A percentile compares a stretch with the other conserved stretches of the same genome.
Evolutionary conservation across 1,140 invertebrate genomes (phyloP).

Genomic region (Apis cerana): DNA sequence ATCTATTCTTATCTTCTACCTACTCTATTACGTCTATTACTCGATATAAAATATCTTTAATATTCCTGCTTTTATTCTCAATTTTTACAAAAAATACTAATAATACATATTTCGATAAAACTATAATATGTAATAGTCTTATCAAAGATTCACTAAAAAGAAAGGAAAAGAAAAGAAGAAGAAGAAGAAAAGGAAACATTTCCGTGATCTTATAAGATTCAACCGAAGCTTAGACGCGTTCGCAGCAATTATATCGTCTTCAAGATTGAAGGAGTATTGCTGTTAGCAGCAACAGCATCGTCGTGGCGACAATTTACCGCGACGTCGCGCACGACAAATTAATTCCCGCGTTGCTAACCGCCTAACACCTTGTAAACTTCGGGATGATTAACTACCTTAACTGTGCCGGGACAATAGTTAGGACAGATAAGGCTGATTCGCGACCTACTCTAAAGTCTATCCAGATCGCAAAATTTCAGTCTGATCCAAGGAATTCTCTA

Average conservation of each 20-base stretch:
- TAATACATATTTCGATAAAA: too few relatives aligned
- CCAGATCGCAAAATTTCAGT: neutral
- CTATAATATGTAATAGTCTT: too few relatives aligned
- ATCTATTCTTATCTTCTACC: too few relatives aligned
- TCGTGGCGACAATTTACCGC: slow-evolving; percentile 72
- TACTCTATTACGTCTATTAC: too few relatives aligned
- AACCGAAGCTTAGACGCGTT: slow-evolving; percentile 24
- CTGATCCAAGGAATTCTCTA: too few relatives aligned
- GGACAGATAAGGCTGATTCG: slow-evolving; percentile 61
- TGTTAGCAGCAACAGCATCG: slow-evolving; percentile 60
- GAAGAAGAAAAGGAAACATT: neutral
- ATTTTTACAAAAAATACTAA: too few relatives aligned
- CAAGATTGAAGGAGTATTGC: slow-evolving; percentile 43
- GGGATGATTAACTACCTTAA: slow-evolving; percentile 71
- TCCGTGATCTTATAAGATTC: neutral
- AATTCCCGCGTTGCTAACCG: slow-evolving; percentile 72
- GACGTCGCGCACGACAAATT: slow-evolving; percentile 75
- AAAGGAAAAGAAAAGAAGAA: too few relatives aligned
- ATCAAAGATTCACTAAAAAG: too few relatives aligned
- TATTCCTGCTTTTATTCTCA: too few relatives aligned
- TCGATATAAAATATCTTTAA: too few relatives aligned
- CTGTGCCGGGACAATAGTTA: slow-evolving; percentile 59
- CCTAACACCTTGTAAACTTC: slow-evolving; percentile 73
- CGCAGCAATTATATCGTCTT: slow-evolving; percentile 34
- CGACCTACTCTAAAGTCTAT: slow-evolving; percentile 16